Evolutionary conservation across 2,888 invertebrate species (phyloP), one percentile per base, ranked within the genome.

Genomic region (Aporophyla lueneburgensis): DNA sequence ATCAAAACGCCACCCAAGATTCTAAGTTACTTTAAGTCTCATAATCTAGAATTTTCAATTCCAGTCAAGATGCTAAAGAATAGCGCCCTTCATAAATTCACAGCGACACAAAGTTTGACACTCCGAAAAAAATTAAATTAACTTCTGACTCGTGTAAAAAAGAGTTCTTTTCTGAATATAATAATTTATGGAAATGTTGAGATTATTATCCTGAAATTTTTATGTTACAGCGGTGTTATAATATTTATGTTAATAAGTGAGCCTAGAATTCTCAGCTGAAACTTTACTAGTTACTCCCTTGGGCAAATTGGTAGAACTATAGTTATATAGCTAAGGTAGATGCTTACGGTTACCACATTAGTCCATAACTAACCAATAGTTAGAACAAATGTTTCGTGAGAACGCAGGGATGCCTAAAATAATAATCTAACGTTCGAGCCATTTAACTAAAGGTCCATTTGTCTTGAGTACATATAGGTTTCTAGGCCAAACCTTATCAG

Each of bases 361-460:
- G 62, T 40, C 53, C 61, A 74, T 82, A 76, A 53, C 65, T 65
- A 78, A 63, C 43, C 58, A 66, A 61, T 56, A 71, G 68, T 51
- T 69, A 83, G 51, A 76, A 74, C 72, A 77, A 84, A 84, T 84
- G 87, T 87, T 75, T 74, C 63, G 74, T 83, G 70, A 63, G 73
- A 71, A 56, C 33, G 27, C 62, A 70, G 67, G 59, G 68, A 76
- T 74, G 63, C 65, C 74, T 71, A 62, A 80, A 86, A 86, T 78
- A 78, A 71, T 87, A 83, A 86, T 86, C 76, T 86, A 87, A 69
- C 78, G 51, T 75, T 70, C 88, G 71, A 80, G 53, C 78, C 86
- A 86, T 86, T 87, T 75, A 86, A 86, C 88, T 87, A 78, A 85
- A 87, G 76, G 74, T 58, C 80, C 76, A 77, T 87, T 86, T 80